Percentiles rank a stretch among this genome's conserved stretches.
Conservation (phyloP, 2,113 vertebrate species). For the Lepidothrix coronata region DNA sequence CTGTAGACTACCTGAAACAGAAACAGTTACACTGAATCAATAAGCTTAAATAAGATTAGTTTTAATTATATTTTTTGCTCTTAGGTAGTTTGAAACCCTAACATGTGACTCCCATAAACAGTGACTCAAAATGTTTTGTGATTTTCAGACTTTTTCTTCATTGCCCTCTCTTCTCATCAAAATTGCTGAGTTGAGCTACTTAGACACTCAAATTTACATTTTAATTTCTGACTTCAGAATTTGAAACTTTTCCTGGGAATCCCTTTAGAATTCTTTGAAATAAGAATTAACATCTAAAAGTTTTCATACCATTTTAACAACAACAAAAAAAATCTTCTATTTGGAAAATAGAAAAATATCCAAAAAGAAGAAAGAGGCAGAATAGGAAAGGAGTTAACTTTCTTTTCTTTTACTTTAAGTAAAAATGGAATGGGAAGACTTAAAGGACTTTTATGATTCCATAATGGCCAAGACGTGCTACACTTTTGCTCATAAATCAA, state of each 20-base stretch:
- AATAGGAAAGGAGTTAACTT: slow-evolving; percentile 15
- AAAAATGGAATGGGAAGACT: slow-evolving; percentile 62
- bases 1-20: background rate
- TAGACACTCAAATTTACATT: background rate
- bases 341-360: background rate
- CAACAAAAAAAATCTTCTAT: background rate
- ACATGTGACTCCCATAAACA: background rate
- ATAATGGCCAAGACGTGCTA: slow-evolving; percentile 63
- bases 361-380: background rate
- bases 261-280: background rate
- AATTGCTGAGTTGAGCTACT: background rate
- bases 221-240: background rate
- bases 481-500: slow-evolving; percentile 72
- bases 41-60: background rate
- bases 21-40: background rate
- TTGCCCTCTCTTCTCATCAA: background rate
- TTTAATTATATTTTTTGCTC: background rate
- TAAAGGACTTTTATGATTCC: slow-evolving; percentile 57
- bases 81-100: background rate
- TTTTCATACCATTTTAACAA: background rate
- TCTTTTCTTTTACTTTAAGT: slow-evolving; percentile 19
- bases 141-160: background rate
- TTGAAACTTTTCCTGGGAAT: background rate
- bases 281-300: background rate
- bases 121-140: background rate